Percentiles rank a stretch among this genome's conserved stretches.
Conservation (phyloP, 1,140 invertebrate genomes). For the Mesaphorura yosii region DNA sequence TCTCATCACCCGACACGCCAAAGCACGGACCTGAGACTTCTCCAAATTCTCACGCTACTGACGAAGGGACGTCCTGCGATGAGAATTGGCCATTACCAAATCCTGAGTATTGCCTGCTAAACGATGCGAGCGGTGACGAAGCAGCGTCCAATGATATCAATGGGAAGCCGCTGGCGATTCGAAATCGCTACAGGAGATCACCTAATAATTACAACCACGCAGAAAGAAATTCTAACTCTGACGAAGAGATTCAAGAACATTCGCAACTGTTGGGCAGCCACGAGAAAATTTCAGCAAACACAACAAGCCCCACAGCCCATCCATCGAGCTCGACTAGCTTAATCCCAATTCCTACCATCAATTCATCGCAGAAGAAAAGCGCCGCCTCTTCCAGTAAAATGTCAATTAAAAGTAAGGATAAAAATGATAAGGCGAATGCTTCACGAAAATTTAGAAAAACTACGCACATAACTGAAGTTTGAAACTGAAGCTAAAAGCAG, state of each 20-base stretch:
- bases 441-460: conserved; percentile 22
- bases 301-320: not conserved
- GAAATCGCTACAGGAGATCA: conserved; percentile 24
- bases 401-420: not conserved
- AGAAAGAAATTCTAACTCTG: conserved; percentile 14
- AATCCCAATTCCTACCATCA: not conserved
- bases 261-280: conserved; percentile 18
- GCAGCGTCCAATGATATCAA: not conserved
- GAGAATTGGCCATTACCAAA: conserved; percentile 5
- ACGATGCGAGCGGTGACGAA: not conserved
- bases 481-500: too few species aligned
- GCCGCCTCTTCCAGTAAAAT: conserved; percentile 9
- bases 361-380: not conserved
- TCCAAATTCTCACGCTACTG: not conserved
- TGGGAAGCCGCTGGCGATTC: conserved; percentile 15
- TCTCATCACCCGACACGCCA: not conserved
- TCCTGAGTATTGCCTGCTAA: not conserved
- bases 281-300: not conserved
- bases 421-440: conserved; percentile 5
- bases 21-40: not conserved
- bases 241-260: conserved; percentile 29
- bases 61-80: conserved; percentile 19
- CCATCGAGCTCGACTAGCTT: not conserved
- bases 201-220: conserved; percentile 4
- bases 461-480: conserved; percentile 30